Percentiles rank a stretch among this genome's conserved stretches.
Conservation (phyloP, 2,797 vertebrate genomes). For the Neosilurus hyrtlii region DNA sequence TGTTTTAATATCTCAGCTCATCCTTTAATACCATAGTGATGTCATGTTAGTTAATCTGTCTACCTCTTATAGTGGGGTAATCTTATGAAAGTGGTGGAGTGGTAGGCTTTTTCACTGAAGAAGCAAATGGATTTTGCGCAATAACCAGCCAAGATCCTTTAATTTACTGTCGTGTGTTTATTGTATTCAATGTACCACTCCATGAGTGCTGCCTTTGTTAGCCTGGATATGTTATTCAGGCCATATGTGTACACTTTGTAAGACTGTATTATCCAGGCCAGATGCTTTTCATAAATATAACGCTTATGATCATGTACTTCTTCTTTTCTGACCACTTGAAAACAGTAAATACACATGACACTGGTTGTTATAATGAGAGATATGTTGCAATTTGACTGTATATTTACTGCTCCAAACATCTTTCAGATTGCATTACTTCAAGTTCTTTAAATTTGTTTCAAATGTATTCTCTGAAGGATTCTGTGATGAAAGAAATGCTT, state of each 20-base stretch:
- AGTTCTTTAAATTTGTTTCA: not conserved
- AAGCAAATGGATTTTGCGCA: not conserved
- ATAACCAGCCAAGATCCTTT: not conserved
- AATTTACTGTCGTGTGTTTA: constrained; percentile 3
- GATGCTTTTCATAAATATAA: constrained; percentile 30
- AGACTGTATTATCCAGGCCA: constrained; percentile 9
- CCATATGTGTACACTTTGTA: constrained; percentile 13
- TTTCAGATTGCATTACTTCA: not conserved
- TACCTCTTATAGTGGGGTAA: constrained; percentile 26
- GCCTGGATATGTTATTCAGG: constrained; percentile 4
- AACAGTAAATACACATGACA: constrained; percentile 21
- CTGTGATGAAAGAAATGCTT: not conserved
- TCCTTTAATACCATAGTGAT: constrained; percentile 10
- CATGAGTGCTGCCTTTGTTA: not conserved
- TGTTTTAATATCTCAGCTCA: not conserved
- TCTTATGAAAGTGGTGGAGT: constrained; percentile 20
- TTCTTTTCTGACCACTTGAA: constrained; percentile 15
- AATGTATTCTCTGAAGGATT: not conserved
- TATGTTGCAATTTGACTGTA: constrained; percentile 22
- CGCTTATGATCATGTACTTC: constrained; percentile 8
- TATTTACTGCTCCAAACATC: constrained; percentile 4
- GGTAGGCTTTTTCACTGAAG: not conserved
- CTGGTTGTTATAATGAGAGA: constrained; percentile 1
- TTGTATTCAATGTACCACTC: not conserved
- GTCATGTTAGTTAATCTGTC: constrained; percentile 27